Percentiles rank a stretch among this genome's conserved stretches.
Conservation (phyloP, 1,140 invertebrate species). For the Cydia splendana region DNA sequence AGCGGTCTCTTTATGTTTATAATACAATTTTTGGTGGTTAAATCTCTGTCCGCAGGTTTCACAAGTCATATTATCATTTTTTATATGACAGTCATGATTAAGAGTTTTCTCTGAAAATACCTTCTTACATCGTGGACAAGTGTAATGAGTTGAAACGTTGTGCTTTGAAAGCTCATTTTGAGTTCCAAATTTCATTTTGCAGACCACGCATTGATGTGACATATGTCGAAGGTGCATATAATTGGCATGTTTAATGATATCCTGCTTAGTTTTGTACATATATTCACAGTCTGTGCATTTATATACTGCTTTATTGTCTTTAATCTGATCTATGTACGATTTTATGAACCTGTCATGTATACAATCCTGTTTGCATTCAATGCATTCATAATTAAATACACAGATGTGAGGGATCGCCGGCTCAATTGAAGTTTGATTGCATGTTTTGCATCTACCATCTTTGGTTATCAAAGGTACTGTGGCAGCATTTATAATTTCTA, state of each 20-base stretch:
- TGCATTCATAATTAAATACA: neutral
- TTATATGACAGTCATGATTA: neutral
- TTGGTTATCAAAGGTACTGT: neutral
- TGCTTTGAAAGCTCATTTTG: neutral
- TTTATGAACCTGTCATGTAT: constrained; percentile 1
- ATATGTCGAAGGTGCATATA: neutral
- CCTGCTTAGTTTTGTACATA: constrained; percentile 14
- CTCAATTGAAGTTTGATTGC: neutral
- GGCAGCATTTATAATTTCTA: neutral
- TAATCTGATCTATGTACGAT: neutral
- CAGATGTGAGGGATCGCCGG: neutral
- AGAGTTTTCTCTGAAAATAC: constrained; percentile 9
- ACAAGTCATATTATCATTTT: neutral
- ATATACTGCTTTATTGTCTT: neutral
- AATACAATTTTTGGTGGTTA: neutral
- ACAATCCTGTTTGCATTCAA: neutral
- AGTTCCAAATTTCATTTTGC: neutral
- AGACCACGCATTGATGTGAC: neutral
- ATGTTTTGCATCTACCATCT: constrained; percentile 9
- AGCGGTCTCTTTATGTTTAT: neutral
- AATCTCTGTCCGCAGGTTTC: constrained; percentile 3
- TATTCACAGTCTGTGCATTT: constrained; percentile 23
- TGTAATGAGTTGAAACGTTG: neutral
- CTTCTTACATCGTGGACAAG: neutral
- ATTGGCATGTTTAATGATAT: constrained; percentile 9